phyloP scores from a whole-genome alignment of 2,113 vertebrate species.

The Cyprinodon tularosa region DNA sequence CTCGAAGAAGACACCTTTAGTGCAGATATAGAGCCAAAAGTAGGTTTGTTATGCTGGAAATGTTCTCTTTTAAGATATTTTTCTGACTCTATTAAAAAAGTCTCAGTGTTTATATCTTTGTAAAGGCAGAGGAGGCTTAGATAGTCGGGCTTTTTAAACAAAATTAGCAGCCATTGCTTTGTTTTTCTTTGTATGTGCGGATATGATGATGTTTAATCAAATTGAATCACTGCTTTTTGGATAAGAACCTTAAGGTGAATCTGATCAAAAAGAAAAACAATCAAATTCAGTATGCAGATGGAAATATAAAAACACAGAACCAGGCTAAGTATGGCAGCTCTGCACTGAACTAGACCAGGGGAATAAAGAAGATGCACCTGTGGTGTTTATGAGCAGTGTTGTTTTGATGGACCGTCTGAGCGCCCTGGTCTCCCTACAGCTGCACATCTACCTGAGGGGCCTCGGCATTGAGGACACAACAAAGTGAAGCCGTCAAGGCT shows the following conservation, averaged over 20 bases:
- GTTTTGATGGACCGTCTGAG: slow-evolving; percentile 35
- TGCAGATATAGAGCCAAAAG: too few relatives aligned
- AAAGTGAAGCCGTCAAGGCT: slow-evolving; percentile 53
- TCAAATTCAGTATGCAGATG: slow-evolving; percentile 1
- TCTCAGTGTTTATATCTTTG: background rate
- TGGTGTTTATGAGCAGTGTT: slow-evolving; percentile 34
- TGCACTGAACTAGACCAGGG: slow-evolving; percentile 4
- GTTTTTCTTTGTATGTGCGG: background rate
- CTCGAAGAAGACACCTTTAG: too few relatives aligned
- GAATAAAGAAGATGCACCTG: slow-evolving; percentile 31
- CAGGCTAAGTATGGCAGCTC: background rate
- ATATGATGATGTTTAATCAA: background rate
- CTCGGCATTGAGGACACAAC: slow-evolving; percentile 49
- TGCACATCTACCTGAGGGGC: slow-evolving; percentile 50
- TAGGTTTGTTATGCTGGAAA: too few relatives aligned
- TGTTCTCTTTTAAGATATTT: too few relatives aligned
- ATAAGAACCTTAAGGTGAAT: background rate
- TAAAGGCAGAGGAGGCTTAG: background rate
- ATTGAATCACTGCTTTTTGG: slow-evolving; percentile 2
- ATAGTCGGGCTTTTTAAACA: background rate
- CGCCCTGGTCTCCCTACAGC: slow-evolving; percentile 28
- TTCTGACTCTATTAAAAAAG: background rate
- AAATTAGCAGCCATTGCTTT: background rate
- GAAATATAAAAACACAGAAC: slow-evolving; percentile 1
- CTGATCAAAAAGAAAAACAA: background rate